These are phyloP conservation scores for Alloscopus bannaensis DNA, from an alignment of 2,888 invertebrate genomes.

Conservation along the genomic window DNA sequence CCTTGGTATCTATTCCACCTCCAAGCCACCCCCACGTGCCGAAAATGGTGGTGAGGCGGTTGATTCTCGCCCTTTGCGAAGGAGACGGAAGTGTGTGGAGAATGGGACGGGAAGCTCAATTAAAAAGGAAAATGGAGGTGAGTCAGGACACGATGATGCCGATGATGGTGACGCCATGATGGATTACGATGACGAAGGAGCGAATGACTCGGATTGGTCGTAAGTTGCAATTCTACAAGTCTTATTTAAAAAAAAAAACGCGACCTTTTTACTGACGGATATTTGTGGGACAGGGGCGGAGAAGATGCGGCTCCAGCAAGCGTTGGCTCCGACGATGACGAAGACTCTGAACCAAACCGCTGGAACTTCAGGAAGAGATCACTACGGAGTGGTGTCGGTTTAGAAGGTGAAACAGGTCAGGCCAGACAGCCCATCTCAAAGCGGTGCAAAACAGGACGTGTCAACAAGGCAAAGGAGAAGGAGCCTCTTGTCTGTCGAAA, in stretches of 20 bases:
- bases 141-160: background rate
- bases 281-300: background rate
- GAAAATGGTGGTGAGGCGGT: no score
- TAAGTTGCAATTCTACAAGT: no score
- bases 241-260: no score
- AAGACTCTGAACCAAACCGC: background rate
- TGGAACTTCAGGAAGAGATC: constrained; percentile 17
- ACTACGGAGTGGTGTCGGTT: background rate
- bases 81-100: background rate
- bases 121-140: background rate
- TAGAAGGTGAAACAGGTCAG: no score
- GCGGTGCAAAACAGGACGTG: no score
- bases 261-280: no score
- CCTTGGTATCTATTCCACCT: background rate
- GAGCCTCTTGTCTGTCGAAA: constrained; percentile 16
- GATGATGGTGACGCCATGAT: background rate
- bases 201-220: constrained; percentile 17
- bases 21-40: no score
- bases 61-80: no score
- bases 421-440: no score
- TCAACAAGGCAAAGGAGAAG: no score
- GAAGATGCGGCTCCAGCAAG: constrained; percentile 24
- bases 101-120: background rate
- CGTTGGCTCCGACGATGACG: background rate
- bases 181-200: background rate